Evolutionary conservation across 2,888 invertebrate species (phyloP).

Genomic region (Sthenelais limicola): DNA sequence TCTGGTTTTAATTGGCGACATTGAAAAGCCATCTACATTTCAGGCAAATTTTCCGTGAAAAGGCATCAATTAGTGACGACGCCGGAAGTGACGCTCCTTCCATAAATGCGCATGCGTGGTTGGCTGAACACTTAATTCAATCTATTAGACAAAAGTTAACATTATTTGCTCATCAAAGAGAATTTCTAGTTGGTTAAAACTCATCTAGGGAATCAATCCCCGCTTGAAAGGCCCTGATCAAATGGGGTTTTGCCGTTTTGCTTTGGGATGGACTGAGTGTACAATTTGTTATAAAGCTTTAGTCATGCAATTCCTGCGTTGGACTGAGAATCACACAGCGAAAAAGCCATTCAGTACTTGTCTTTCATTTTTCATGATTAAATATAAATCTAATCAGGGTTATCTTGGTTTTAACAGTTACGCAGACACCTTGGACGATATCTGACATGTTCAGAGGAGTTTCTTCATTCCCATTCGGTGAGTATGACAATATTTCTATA

Average conservation of each 20-base stretch:
- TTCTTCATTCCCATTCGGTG: slow-evolving; percentile 39
- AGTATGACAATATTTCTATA: background rate
- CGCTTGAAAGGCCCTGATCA: no score
- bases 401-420: no score
- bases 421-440: slow-evolving; percentile 28
- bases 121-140: slow-evolving; percentile 11
- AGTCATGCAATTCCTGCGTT: no score
- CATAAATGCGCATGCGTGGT: slow-evolving; percentile 10
- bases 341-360: no score
- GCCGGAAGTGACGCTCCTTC: slow-evolving; percentile 1
- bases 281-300: no score
- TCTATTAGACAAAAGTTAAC: slow-evolving; percentile 38
- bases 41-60: background rate
- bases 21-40: slow-evolving; percentile 31
- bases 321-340: no score
- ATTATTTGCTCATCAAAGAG: slow-evolving; percentile 37
- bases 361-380: no score
- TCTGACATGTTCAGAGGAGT: slow-evolving; percentile 42
- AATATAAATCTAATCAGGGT: no score
- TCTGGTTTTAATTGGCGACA: slow-evolving; percentile 33
- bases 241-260: no score
- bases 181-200: no score
- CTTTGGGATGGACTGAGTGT: no score
- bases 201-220: no score
- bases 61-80: slow-evolving; percentile 14